These are phyloP conservation scores for Philereme vetulata DNA, from an alignment of 2,888 invertebrate species.

Conservation along the genomic window DNA sequence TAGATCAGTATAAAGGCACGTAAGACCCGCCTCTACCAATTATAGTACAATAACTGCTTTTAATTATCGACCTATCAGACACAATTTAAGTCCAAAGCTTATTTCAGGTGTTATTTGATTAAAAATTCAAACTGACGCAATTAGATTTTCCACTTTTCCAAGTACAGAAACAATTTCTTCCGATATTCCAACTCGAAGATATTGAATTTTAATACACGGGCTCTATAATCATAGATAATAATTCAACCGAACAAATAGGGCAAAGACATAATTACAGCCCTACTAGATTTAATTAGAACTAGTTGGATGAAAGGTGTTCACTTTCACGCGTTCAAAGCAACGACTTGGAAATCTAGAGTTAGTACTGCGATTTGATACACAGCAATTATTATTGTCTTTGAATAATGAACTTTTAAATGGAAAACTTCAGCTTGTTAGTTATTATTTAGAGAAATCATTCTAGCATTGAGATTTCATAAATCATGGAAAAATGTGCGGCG, in stretches of 20 bases:
- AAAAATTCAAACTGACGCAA: slow-evolving; percentile 70
- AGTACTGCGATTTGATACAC: slow-evolving; percentile 56
- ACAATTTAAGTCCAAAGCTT: slow-evolving; percentile 65
- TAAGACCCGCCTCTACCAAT: slow-evolving; percentile 50
- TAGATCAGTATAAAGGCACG: slow-evolving; percentile 25
- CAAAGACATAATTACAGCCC: slow-evolving; percentile 76
- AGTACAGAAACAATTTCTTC: slow-evolving; percentile 55
- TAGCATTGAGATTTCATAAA: slow-evolving; percentile 57
- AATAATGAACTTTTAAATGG: slow-evolving; percentile 45
- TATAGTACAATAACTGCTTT: slow-evolving; percentile 51
- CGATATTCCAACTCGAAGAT: slow-evolving; percentile 54
- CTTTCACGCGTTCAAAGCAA: slow-evolving; percentile 72
- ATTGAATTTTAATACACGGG: slow-evolving; percentile 65
- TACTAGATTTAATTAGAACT: slow-evolving; percentile 70
- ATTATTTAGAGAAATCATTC: slow-evolving; percentile 20
- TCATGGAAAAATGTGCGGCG: slow-evolving; percentile 67
- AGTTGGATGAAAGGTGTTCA: slow-evolving; percentile 74
- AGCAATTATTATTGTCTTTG: slow-evolving; percentile 53
- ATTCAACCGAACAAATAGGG: slow-evolving; percentile 72
- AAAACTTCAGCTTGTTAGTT: slow-evolving; percentile 11
- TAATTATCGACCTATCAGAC: slow-evolving; percentile 65
- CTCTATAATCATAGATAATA: slow-evolving; percentile 73
- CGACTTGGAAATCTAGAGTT: slow-evolving; percentile 53
- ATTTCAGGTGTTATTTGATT: slow-evolving; percentile 80
- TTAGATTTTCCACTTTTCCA: slow-evolving; percentile 62